These are phyloP conservation scores for Falcaria lacertinaria DNA, from an alignment of 2,888 invertebrate genomes.

Conservation along the genomic window DNA sequence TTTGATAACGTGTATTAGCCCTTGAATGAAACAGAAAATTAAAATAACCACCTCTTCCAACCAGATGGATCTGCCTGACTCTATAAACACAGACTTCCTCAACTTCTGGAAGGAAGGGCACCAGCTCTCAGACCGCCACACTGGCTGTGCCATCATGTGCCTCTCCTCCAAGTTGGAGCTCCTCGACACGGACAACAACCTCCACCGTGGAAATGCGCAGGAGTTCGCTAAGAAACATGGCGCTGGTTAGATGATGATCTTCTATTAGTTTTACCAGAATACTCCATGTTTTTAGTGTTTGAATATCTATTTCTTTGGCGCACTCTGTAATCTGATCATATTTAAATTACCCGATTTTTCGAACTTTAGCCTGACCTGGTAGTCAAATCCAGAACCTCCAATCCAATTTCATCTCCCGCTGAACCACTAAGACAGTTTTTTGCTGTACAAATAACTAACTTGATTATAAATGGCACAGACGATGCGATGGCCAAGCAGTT, in stretches of 20 bases:
- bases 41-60: too few species aligned
- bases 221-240: slow-evolving; percentile 27
- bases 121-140: slow-evolving; percentile 13
- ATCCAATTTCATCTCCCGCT: too few species aligned
- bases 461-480: slow-evolving; percentile 19
- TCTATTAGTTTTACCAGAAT: too few species aligned
- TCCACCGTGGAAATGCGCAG: slow-evolving; percentile 15
- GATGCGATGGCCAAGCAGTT: slow-evolving; percentile 20
- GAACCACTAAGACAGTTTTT: too few species aligned
- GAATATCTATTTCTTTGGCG: too few species aligned
- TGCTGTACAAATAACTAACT: not conserved
- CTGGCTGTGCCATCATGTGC: slow-evolving; percentile 39
- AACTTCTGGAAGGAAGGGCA: slow-evolving; percentile 31
- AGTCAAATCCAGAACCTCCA: too few species aligned
- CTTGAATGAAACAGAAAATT: too few species aligned
- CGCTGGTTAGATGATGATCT: slow-evolving; percentile 39
- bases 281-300: too few species aligned
- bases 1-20: too few species aligned
- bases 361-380: too few species aligned
- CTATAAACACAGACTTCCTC: slow-evolving; percentile 26
- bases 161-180: slow-evolving; percentile 26
- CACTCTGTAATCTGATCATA: too few species aligned
- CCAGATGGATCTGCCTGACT: slow-evolving; percentile 22
- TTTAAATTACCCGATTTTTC: too few species aligned
- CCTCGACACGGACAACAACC: slow-evolving; percentile 12